Conservation (phyloP, 2,888 invertebrate species). For the Trissolcus japonicus region DNA sequence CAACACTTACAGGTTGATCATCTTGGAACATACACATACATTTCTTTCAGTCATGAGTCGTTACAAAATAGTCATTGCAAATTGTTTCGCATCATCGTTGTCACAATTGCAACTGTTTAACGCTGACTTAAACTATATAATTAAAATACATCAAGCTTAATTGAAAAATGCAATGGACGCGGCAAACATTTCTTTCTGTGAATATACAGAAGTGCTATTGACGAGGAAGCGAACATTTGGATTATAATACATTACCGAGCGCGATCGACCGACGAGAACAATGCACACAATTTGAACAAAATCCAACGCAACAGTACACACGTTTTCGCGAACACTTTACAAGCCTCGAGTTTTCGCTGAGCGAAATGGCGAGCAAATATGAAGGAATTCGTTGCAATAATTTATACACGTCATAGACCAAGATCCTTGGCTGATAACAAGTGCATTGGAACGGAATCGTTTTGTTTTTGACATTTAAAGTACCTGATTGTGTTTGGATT, state of each 20-base stretch:
- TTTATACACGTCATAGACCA: slow-evolving; percentile 11
- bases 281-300: slow-evolving; percentile 6
- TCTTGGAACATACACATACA: neutral
- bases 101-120: neutral
- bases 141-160: neutral
- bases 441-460: slow-evolving; percentile 34
- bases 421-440: slow-evolving; percentile 29
- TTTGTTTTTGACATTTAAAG: slow-evolving; percentile 47
- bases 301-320: slow-evolving; percentile 2
- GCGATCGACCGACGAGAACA: slow-evolving; percentile 1
- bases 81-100: slow-evolving; percentile 1
- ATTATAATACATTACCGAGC: slow-evolving; percentile 15
- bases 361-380: slow-evolving; percentile 17
- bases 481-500: slow-evolving; percentile 40
- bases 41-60: neutral
- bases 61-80: neutral
- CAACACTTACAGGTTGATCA: too few relatives aligned
- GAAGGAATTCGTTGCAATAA: slow-evolving; percentile 17
- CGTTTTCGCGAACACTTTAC: neutral
- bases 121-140: neutral
- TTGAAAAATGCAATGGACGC: neutral
- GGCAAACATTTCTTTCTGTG: slow-evolving; percentile 2
- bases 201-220: slow-evolving; percentile 17
- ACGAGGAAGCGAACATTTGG: slow-evolving; percentile 19
- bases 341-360: neutral